Percentiles rank a stretch among this genome's conserved stretches.
Evolutionary conservation across 2,797 vertebrate genomes (phyloP).

Genomic region (Aratinga solstitialis): DNA sequence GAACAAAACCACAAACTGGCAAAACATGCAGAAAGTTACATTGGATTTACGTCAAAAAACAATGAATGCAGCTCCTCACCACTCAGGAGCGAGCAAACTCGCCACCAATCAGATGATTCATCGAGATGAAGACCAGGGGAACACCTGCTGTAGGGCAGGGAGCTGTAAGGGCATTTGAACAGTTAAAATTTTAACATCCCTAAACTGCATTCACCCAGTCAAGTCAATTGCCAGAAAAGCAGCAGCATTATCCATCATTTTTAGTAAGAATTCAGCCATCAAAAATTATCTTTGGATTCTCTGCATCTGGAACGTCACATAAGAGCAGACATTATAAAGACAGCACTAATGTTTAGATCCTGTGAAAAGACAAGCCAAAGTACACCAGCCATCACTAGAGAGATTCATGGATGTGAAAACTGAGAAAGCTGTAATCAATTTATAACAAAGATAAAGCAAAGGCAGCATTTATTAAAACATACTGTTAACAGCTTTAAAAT

Average conservation of each 20-base stretch:
- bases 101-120: background rate
- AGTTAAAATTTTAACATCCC: background rate
- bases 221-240: background rate
- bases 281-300: background rate
- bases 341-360: background rate
- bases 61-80: background rate
- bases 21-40: background rate
- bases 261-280: background rate
- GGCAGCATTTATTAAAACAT: background rate
- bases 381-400: background rate
- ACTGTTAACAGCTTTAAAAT: background rate
- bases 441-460: background rate
- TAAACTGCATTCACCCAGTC: background rate
- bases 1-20: background rate
- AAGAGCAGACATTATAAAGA: background rate
- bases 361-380: background rate
- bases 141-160: background rate
- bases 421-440: slow-evolving; percentile 12
- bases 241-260: background rate
- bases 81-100: background rate
- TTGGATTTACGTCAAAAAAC: background rate
- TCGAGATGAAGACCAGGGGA: background rate
- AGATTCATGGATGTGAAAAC: background rate
- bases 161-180: background rate
- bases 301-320: background rate